Percentiles rank a stretch among this genome's conserved stretches.
Evolutionary conservation across 2,888 invertebrate species (phyloP).

Genomic region (Pogonocherus hispidulus): DNA sequence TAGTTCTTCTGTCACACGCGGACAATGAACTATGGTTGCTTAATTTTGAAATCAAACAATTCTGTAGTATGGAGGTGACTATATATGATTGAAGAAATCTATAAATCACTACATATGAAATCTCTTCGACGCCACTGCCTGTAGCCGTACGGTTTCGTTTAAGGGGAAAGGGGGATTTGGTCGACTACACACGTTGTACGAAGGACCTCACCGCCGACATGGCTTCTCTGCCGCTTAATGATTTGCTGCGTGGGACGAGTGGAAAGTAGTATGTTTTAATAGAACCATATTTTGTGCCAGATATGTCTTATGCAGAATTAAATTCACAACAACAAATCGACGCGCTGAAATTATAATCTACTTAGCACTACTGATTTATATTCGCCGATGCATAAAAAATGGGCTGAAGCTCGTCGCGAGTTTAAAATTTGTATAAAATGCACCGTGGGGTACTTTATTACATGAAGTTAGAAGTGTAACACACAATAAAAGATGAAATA

Average conservation of each 20-base stretch:
- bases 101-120: too few relatives aligned
- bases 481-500: too few relatives aligned
- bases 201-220: constrained; percentile 40
- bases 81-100: too few relatives aligned
- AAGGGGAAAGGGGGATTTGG: constrained; percentile 40
- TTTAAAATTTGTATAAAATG: constrained; percentile 13
- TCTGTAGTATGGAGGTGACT: too few relatives aligned
- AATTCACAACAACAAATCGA: constrained; percentile 32
- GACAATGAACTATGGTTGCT: too few relatives aligned
- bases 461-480: too few relatives aligned
- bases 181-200: constrained; percentile 50
- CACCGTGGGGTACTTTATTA: background rate
- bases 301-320: constrained; percentile 32
- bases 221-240: constrained; percentile 46
- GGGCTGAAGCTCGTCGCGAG: background rate
- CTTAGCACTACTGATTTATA: constrained; percentile 19
- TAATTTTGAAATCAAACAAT: too few relatives aligned
- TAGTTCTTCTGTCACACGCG: too few relatives aligned
- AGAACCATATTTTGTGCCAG: constrained; percentile 37
- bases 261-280: constrained; percentile 46
- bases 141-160: constrained; percentile 21
- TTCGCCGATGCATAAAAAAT: constrained; percentile 9
- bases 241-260: constrained; percentile 47
- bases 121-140: background rate
- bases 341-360: constrained; percentile 28